Evolutionary conservation across 2,113 vertebrate species (phyloP), one percentile per base, ranked within the genome.

Genomic region (Haemorhous mexicanus): DNA sequence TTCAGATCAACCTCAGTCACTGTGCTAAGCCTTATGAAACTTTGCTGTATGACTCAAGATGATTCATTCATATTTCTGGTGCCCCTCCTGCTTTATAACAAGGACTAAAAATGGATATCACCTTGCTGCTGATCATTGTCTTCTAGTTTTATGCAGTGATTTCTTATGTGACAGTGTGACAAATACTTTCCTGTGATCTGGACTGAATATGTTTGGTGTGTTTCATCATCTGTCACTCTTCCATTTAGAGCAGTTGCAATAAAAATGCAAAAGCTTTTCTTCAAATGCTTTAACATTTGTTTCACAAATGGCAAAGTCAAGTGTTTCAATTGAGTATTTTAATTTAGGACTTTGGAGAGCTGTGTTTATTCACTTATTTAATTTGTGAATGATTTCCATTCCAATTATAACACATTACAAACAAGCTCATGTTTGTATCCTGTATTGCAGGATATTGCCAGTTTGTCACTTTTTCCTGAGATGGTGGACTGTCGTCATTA

Each of bases 281-380:
- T 89, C 83, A 80, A 63, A 35, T 70, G 21, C 80, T 89, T 90
- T 35, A 75, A 28, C 35, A 64, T 58, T 95, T 84, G 22, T 93
- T 87, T 92, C 84, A 89, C 52, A 94, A 89, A 68, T 18, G 6
- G 55, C 7, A 18, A 86, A 89, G 64, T 79, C 47, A 62, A 58
- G 58, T 4, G 0, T 91, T 94, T 94, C 53, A 84, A 84, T 49
- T 84, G 49, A 68, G 28, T 79, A 49, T 70, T 95, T 94, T 84
- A 89, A 94, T 95, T 91, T 92, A 79, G 62, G 43, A 68, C 84
- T 82, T 87, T 28, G 52, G 58, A 87, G 87, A 68, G 32, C 64
- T 78, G 37, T 87, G 74, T 89, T 94, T 94, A 78, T 94, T 92
- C 77, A 84, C 73, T 95, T 93, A 83, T 41, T 75, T 87, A 67